phyloP scores from a whole-genome alignment of 2,113 vertebrate genomes.

The Colaptes auratus region DNA sequence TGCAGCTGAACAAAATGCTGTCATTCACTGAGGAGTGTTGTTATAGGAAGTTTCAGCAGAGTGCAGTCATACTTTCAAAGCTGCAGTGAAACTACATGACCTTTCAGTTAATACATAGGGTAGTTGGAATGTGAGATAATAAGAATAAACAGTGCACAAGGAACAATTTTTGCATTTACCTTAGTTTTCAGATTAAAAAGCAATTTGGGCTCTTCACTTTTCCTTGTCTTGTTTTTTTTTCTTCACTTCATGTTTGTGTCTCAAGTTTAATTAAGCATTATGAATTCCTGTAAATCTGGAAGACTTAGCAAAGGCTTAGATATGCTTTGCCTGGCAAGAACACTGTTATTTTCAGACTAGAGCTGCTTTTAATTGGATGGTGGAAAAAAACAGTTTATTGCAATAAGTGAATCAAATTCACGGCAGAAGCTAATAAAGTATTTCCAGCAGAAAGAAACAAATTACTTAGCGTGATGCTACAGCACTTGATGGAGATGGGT shows the following conservation, averaged over 20 bases:
- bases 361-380: constrained; percentile 28
- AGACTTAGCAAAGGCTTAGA: constrained; percentile 33
- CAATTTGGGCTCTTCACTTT: background rate
- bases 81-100: constrained; percentile 9
- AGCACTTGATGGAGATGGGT: background rate
- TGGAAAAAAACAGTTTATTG: constrained; percentile 10
- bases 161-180: background rate
- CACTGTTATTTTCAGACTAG: background rate
- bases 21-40: background rate
- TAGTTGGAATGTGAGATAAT: constrained; percentile 30
- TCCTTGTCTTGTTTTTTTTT: background rate
- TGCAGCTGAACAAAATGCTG: background rate
- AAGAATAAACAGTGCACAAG: background rate
- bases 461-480: background rate
- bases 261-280: constrained; percentile 34
- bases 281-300: constrained; percentile 16
- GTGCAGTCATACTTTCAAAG: background rate
- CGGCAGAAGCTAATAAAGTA: constrained; percentile 38
- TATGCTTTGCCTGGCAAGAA: constrained; percentile 13
- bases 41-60: background rate
- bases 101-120: constrained; percentile 17
- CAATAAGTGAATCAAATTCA: constrained; percentile 17
- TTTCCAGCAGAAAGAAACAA: constrained; percentile 35
- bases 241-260: background rate
- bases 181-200: background rate